Conservation (phyloP, 2,888 invertebrate genomes). For the Drosophila lacicola region DNA sequence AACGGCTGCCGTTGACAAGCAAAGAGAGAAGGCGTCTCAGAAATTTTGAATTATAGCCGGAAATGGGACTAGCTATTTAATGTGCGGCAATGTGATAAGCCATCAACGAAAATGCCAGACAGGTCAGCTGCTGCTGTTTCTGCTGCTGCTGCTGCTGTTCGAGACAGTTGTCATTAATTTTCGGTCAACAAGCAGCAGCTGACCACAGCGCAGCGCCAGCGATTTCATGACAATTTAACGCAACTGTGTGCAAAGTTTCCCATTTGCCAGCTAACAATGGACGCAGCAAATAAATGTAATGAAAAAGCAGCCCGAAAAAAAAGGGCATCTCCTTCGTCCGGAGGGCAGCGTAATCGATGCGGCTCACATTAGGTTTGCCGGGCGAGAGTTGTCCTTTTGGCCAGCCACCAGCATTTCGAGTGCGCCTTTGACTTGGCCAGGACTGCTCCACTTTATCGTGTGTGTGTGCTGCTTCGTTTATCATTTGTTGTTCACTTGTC, state of each 20-base stretch:
- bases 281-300: conserved; percentile 55
- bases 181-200: conserved; percentile 52
- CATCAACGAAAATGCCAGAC: conserved; percentile 63
- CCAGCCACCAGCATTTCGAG: conserved; percentile 61
- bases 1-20: conserved; percentile 65
- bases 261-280: conserved; percentile 43
- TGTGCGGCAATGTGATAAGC: conserved; percentile 69
- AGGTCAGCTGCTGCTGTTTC: conserved; percentile 61
- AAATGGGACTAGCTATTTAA: conserved; percentile 66
- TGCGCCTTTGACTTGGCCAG: conserved; percentile 38
- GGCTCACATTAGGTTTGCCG: conserved; percentile 63
- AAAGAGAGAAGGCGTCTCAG: conserved; percentile 50
- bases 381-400: conserved; percentile 19
- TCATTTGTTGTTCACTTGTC: conserved; percentile 82
- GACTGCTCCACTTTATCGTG: conserved; percentile 55
- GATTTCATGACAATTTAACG: conserved; percentile 78
- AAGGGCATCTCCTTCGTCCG: conserved; percentile 4
- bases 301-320: conserved; percentile 23
- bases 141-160: conserved; percentile 4
- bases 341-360: conserved; percentile 72
- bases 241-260: conserved; percentile 61
- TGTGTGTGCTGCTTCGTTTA: conserved; percentile 71
- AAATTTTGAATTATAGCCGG: conserved; percentile 73
- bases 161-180: conserved; percentile 80
- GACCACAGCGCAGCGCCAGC: conserved; percentile 49